These are phyloP conservation scores for Eupithecia subumbrata DNA, from an alignment of 2,888 invertebrate species.

Conservation along the genomic window DNA sequence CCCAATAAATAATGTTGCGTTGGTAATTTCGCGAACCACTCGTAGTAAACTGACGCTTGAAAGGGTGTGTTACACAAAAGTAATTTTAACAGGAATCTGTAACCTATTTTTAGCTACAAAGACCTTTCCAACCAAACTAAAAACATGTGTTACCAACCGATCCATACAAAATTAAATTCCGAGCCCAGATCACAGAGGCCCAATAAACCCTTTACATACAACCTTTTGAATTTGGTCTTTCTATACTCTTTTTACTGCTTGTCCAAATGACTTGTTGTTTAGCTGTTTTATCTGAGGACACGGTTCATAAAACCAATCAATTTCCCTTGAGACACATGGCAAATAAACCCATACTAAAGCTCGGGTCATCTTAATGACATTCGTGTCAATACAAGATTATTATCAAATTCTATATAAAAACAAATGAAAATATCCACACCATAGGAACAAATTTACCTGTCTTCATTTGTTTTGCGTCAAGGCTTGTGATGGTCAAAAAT, in stretches of 20 bases:
- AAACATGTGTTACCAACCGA: constrained; percentile 34
- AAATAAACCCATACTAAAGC: constrained; percentile 5
- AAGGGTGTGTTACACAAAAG: constrained; percentile 16
- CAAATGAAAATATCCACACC: background rate
- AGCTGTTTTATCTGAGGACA: constrained; percentile 34
- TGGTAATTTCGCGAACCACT: constrained; percentile 9
- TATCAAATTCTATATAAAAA: background rate
- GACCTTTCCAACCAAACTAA: constrained; percentile 40
- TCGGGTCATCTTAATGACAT: background rate
- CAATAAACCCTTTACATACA: constrained; percentile 54
- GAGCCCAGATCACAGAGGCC: constrained; percentile 53
- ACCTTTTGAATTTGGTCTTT: constrained; percentile 48
- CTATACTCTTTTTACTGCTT: constrained; percentile 38
- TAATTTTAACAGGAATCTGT: constrained; percentile 19
- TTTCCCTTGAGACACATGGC: constrained; percentile 26
- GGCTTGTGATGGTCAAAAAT: background rate
- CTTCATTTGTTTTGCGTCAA: background rate
- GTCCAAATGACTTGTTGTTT: constrained; percentile 33
- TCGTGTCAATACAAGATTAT: background rate
- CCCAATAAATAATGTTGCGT: background rate
- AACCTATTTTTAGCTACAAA: constrained; percentile 27
- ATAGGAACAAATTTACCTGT: too few relatives aligned
- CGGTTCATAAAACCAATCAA: constrained; percentile 40
- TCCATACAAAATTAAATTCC: constrained; percentile 50
- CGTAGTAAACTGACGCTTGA: background rate